Conservation (phyloP, 2,888 invertebrate genomes). For the Flabesymbios commensalis region DNA sequence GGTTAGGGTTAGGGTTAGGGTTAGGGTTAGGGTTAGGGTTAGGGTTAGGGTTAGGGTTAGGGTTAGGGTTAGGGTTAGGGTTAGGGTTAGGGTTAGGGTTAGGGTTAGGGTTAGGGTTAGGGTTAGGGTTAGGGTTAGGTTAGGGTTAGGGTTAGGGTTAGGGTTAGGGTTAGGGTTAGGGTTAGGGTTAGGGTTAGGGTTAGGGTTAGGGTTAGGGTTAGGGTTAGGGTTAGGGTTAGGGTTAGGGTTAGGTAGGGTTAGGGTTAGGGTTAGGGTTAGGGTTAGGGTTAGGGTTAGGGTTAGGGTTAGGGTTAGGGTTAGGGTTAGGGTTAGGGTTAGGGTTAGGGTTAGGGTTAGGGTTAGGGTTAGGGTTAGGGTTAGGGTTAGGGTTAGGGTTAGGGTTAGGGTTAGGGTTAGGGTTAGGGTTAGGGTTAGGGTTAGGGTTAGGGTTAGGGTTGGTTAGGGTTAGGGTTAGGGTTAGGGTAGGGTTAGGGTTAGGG, state of each 20-base stretch:
- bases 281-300: conserved; percentile 10
- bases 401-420: conserved; percentile 14
- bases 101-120: conserved; percentile 15
- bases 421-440: conserved; percentile 18
- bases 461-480: conserved; percentile 7
- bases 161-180: conserved; percentile 6
- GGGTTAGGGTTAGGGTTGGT: conserved; percentile 16
- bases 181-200: conserved; percentile 14
- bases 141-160: conserved; percentile 14
- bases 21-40: background rate
- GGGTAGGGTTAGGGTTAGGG: conserved; percentile 6
- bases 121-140: conserved; percentile 17
- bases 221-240: conserved; percentile 11
- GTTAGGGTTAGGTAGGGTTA: conserved; percentile 9
- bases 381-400: conserved; percentile 16
- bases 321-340: conserved; percentile 6
- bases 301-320: conserved; percentile 7
- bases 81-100: conserved; percentile 22
- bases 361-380: conserved; percentile 12
- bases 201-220: conserved; percentile 17
- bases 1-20: conserved; percentile 36
- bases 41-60: conserved; percentile 20
- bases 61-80: conserved; percentile 12
- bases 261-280: conserved; percentile 14
- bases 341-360: conserved; percentile 5